Evolutionary conservation across 2,113 vertebrate species (phyloP).

Genomic region (Zosterops lateralis): DNA sequence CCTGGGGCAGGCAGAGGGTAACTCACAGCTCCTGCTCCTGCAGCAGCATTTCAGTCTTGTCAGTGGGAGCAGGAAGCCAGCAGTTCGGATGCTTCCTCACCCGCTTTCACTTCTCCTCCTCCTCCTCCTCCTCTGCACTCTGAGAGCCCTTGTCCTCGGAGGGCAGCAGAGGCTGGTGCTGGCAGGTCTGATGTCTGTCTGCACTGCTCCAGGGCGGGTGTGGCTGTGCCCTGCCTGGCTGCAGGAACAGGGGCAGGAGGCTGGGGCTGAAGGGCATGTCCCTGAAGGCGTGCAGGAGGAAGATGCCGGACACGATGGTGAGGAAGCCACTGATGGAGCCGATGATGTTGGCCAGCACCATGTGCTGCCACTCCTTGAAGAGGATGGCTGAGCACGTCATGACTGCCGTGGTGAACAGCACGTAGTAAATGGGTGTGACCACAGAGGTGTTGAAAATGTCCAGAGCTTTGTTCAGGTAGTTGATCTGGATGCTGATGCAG

Average conservation of each 20-base stretch:
- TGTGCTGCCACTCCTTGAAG: slow-evolving; percentile 84
- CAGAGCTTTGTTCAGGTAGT: slow-evolving; percentile 85
- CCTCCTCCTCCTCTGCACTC: slow-evolving; percentile 1
- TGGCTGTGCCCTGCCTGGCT: slow-evolving; percentile 9
- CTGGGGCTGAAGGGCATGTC: slow-evolving; percentile 73
- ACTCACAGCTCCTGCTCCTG: not conserved
- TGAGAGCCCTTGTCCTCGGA: slow-evolving; percentile 9
- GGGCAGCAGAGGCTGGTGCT: slow-evolving; percentile 56
- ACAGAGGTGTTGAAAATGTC: slow-evolving; percentile 82
- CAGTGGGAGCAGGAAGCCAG: not conserved
- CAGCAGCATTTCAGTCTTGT: not conserved
- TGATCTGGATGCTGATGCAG: slow-evolving; percentile 83
- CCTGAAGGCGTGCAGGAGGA: slow-evolving; percentile 81
- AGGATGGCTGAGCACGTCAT: slow-evolving; percentile 84
- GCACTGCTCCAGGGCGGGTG: not conserved
- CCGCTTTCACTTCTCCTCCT: not conserved
- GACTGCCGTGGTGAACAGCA: slow-evolving; percentile 84
- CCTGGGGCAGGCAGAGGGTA: not conserved
- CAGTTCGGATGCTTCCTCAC: not conserved
- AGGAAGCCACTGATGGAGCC: slow-evolving; percentile 83
- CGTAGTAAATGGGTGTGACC: slow-evolving; percentile 82
- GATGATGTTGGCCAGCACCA: slow-evolving; percentile 70
- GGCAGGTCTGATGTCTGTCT: not conserved
- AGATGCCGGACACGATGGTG: slow-evolving; percentile 80
- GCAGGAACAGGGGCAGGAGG: slow-evolving; percentile 77